Evolutionary conservation across 2,888 invertebrate species (phyloP), one percentile per base, ranked within the genome.

Genomic region (Andrena praecox): DNA sequence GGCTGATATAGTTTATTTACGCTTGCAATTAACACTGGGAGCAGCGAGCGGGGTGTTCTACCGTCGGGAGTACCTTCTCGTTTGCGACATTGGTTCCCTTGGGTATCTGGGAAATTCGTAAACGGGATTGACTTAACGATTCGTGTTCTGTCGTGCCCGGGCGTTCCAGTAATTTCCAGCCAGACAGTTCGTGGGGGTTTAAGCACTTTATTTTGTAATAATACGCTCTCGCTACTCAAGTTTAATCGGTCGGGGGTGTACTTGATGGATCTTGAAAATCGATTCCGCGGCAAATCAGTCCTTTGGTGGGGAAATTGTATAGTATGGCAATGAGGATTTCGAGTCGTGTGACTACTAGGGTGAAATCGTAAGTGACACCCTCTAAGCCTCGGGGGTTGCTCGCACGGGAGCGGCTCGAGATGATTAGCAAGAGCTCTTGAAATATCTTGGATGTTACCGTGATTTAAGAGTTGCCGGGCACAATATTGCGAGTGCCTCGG

Each of bases 361-460:
- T 20, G 24, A 64, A 59, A 82, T 85, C 62, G 29, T 54, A 71
- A 52, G 56, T 24, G 12, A 29, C 31, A 42, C 29, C 10, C 50
- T 64, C 54, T 6, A 27, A 35, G 59, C 59, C 59, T 80, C 31
- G 29, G 42, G 76, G 62, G 48, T 56, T n/a, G 79, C 27, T n/a
- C 29, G 52, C 31, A 16, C 42, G 52, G 64, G 69, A 35, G 27
- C 29, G 35, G 76, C 20, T 54, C 29, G 77, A 63, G 72, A 85
- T 84, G 82, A 88, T 88, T 88, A 88, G 85, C 76, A 80, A 69
- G 69, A 71, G 73, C 42, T 7, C 66, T 80, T 71, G 88, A 87
- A 87, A 85, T 88, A 88, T 84, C 79, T 67, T 54, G 60, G 54
- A 88, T 82, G 85, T 88, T 88, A 77, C 74, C 68, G 84, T 85